These are phyloP conservation scores for Brachymystax lenok DNA, from an alignment of 2,797 vertebrate species.

Conservation along the genomic window DNA sequence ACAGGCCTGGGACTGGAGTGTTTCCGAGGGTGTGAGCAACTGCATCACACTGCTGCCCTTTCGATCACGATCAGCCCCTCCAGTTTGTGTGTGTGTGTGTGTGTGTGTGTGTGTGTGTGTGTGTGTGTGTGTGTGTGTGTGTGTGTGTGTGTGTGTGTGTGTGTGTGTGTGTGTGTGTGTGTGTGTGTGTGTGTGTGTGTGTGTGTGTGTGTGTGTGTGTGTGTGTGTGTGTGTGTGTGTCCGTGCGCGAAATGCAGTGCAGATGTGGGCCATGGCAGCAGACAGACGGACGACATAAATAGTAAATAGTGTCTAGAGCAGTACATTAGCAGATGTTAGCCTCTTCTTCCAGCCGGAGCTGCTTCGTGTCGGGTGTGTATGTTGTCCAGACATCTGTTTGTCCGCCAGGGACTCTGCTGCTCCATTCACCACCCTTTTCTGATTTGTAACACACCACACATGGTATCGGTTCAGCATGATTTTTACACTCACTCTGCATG, in stretches of 20 bases:
- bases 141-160: not conserved
- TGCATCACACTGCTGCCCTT: not conserved
- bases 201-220: not conserved
- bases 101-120: not conserved
- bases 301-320: not conserved
- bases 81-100: not conserved
- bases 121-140: not conserved
- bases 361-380: not conserved
- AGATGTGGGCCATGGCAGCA: not conserved
- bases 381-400: no score
- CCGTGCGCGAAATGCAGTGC: no score
- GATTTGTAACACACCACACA: not conserved
- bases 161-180: not conserved
- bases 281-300: no score
- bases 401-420: no score
- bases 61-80: not conserved
- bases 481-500: not conserved
- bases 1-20: not conserved
- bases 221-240: not conserved
- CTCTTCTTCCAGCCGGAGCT: not conserved
- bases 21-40: not conserved
- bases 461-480: not conserved
- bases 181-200: not conserved
- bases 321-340: not conserved
- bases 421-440: not conserved